Base-by-base conservation (phyloP, 1,140 invertebrate species). In the Drosophila fuyamai region DNA sequence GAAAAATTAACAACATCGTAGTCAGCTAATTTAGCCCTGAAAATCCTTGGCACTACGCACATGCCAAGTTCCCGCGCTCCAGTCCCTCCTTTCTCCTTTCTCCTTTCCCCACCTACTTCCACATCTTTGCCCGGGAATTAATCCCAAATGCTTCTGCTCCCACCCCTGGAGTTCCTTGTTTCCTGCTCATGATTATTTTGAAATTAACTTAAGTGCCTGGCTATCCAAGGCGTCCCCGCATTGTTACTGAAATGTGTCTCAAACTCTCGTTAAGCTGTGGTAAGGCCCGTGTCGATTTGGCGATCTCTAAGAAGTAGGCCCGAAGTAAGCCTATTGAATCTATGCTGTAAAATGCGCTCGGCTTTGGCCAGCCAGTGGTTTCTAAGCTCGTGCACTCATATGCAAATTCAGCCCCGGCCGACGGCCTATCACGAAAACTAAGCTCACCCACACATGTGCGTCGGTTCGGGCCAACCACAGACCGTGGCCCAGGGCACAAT, bases 21-120 rank as follows among this genome's bases (percentile, higher is more conserved):
- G 65, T 47, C 82, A 88, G 83, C 83, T 83, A 88, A 88, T 88
- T 88, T 89, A 80, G 80, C 83, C 79, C 76, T 77, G 84, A 83
- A 80, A 63, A 62, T 65, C 59, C 83, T 83, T 63, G 46, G 66
- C 60, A 57, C 41, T 38, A 62, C 18, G 50, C 51, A 61, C 63
- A 54, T 53, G 54, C 57, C 40, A 18, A 23, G 62, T 68, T 68
- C 48, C 38, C 43, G 43, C 2, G 36, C 40, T 16, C 38, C 35
- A 16, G n/a, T 14, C 40, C 51, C 13, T 9, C n/a, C 27, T 7
- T 9, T 13, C 8, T 4, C 8, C 18, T 13, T 14, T 8, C n/a
- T 10, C 9, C 18, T 13, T 14, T 8, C n/a, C 8, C 9, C 40
- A 23, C 5, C 38, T 5, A 6, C 27, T 2, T 14, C 44, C 40